Evolutionary conservation across 2,113 vertebrate species (phyloP).

Genomic region (Alexandromys fortis): DNA sequence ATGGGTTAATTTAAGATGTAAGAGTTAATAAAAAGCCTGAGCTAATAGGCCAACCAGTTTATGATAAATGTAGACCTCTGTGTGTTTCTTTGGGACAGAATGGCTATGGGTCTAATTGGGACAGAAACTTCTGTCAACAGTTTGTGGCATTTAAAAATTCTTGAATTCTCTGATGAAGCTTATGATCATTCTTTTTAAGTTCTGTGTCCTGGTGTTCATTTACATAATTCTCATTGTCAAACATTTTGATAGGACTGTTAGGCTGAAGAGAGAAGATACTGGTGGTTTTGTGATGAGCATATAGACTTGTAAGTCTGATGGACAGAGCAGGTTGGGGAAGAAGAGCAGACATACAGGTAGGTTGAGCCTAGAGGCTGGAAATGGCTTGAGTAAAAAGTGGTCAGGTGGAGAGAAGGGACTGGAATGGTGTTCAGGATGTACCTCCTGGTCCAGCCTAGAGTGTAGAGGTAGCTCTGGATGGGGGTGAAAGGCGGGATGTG

Average conservation of each 20-base stretch:
- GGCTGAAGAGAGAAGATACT: background rate
- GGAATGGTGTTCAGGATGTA: background rate
- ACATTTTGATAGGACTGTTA: background rate
- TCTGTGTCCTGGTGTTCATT: background rate
- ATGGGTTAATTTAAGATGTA: too few species aligned
- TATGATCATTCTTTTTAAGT: background rate
- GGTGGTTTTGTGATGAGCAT: background rate
- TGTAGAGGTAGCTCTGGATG: background rate
- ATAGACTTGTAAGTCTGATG: background rate
- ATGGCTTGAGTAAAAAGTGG: background rate
- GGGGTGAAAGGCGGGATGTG: background rate
- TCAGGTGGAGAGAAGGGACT: background rate
- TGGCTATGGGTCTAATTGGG: too few species aligned
- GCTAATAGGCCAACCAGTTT: too few species aligned
- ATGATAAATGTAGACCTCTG: too few species aligned
- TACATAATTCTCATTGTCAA: background rate
- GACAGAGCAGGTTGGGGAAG: background rate
- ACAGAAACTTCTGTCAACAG: too few species aligned
- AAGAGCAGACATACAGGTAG: background rate
- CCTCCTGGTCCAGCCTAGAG: background rate
- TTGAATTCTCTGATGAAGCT: background rate
- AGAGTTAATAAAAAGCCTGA: too few species aligned
- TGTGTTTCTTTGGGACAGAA: too few species aligned
- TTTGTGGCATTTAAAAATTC: background rate
- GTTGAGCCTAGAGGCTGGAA: background rate